Conservation (phyloP, 2,888 invertebrate genomes). For the Amblyjoppa fuscipennis region DNA sequence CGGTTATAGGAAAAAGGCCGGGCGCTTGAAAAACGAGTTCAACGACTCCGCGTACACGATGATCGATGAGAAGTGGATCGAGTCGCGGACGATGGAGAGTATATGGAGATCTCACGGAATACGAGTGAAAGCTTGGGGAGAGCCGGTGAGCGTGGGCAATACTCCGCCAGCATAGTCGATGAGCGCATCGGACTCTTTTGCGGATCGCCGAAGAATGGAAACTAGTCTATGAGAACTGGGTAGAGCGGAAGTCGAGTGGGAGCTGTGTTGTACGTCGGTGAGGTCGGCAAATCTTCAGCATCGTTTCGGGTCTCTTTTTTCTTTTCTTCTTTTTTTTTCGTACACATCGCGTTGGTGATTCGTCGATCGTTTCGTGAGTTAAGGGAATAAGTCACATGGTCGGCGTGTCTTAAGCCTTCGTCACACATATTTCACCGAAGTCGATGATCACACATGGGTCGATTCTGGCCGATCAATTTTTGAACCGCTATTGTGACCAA, state of each 20-base stretch:
- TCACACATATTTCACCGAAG: no score
- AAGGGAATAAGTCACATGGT: no score
- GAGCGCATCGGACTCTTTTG: conserved; percentile 55
- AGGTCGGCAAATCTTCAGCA: neutral
- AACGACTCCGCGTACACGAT: conserved; percentile 49
- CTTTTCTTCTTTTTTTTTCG: neutral
- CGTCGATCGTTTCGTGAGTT: neutral
- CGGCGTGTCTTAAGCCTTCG: no score
- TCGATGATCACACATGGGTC: no score
- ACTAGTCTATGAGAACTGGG: conserved; percentile 18
- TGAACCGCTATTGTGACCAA: no score
- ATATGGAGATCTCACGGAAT: conserved; percentile 61
- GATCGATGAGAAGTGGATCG: conserved; percentile 68
- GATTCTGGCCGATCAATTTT: no score
- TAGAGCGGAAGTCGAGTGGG: conserved; percentile 13
- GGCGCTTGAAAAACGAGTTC: conserved; percentile 47
- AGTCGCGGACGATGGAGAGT: conserved; percentile 48
- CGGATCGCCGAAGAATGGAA: conserved; percentile 27
- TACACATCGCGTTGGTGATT: neutral
- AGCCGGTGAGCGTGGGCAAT: conserved; percentile 39
- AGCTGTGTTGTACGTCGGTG: neutral
- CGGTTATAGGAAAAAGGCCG: conserved; percentile 25
- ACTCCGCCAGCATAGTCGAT: conserved; percentile 30
- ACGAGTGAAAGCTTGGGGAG: conserved; percentile 59
- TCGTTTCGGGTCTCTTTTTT: neutral